Conservation (phyloP, 2,113 vertebrate species). For the Psittacara wagleri region DNA sequence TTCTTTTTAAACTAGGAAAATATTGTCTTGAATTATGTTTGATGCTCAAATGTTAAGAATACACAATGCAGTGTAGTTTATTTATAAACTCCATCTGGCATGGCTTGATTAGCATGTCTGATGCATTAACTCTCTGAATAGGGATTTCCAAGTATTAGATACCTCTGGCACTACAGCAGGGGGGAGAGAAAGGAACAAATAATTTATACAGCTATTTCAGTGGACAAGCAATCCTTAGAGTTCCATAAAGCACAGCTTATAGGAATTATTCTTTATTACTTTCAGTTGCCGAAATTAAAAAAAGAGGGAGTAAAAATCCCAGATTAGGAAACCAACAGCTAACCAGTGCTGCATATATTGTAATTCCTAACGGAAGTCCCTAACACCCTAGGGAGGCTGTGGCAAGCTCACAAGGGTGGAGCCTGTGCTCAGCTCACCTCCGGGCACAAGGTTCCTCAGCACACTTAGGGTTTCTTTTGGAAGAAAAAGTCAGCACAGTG, state of each 20-base stretch:
- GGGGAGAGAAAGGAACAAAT: neutral
- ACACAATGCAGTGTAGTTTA: neutral
- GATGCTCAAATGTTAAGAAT: neutral
- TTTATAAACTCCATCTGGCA: conserved; percentile 28
- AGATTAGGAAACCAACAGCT: neutral
- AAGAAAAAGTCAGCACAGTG: neutral
- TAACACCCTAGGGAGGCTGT: neutral
- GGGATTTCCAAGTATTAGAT: neutral
- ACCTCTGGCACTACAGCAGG: neutral
- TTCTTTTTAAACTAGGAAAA: neutral
- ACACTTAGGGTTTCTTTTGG: neutral
- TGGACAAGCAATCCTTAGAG: neutral
- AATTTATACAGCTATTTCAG: neutral
- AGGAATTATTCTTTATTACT: neutral
- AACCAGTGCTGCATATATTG: neutral
- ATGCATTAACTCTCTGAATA: neutral
- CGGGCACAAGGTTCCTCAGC: neutral
- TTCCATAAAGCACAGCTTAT: neutral
- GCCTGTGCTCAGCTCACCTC: neutral
- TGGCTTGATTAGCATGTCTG: conserved; percentile 1
- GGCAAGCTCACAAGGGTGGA: neutral
- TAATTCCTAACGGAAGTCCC: neutral
- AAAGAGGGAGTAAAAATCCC: neutral
- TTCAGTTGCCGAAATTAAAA: neutral
- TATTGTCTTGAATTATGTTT: neutral